Conservation (phyloP, 2,113 vertebrate genomes). For the Mormyrus iriodes region DNA sequence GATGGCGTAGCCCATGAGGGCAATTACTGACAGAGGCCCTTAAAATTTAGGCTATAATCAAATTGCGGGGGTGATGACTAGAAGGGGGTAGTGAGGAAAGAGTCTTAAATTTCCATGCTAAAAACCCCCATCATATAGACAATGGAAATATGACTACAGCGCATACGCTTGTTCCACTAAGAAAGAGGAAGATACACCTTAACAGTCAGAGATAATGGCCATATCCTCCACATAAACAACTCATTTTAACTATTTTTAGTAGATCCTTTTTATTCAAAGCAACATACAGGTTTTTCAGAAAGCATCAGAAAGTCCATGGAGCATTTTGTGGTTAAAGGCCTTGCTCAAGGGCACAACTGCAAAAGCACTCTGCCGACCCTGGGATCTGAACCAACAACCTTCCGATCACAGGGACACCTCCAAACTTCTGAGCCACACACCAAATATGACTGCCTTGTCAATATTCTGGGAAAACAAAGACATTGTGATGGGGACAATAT, state of each 20-base stretch:
- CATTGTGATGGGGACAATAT: neutral
- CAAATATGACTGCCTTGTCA: neutral
- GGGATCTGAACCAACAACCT: neutral
- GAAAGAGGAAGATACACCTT: neutral
- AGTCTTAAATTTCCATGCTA: neutral
- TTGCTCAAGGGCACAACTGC: neutral
- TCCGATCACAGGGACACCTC: neutral
- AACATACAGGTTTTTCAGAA: neutral
- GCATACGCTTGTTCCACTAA: neutral
- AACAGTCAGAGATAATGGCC: neutral
- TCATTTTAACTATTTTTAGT: neutral
- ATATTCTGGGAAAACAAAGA: neutral
- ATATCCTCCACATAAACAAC: neutral
- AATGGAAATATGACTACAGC: neutral
- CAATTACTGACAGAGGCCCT: neutral
- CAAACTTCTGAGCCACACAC: neutral
- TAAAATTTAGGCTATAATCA: neutral
- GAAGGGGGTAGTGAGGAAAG: neutral
- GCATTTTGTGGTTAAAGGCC: neutral
- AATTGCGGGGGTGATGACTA: neutral
- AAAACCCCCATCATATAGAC: neutral
- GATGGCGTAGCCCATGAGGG: too few relatives aligned
- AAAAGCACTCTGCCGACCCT: neutral
- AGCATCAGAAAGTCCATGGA: neutral
- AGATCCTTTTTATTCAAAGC: neutral